Evolutionary conservation across 1,140 invertebrate genomes (phyloP).

Genomic region (Meloidogyne exigua): DNA sequence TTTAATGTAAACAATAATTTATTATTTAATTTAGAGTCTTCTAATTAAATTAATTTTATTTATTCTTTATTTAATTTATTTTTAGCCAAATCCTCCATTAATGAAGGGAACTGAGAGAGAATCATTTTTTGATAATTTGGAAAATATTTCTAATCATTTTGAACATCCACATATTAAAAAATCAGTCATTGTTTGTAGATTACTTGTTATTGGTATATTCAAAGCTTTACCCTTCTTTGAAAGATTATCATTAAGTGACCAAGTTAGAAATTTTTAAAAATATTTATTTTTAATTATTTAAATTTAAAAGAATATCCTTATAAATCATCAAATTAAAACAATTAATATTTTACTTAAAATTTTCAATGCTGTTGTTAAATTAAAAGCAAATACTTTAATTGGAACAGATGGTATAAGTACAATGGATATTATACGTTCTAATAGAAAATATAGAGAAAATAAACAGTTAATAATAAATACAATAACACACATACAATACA

Average conservation of each 20-base stretch:
- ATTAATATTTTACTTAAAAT: background rate
- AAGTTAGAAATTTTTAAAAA: background rate
- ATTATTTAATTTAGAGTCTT: too few species aligned
- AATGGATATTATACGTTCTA: background rate
- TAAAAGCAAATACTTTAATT: background rate
- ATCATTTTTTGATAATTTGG: background rate
- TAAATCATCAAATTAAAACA: background rate
- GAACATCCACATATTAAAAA: background rate
- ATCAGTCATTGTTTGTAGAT: background rate
- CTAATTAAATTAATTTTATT: too few species aligned
- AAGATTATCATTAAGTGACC: background rate
- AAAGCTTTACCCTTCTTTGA: background rate
- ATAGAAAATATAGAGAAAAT: background rate
- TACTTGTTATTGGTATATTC: background rate
- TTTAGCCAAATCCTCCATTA: background rate
- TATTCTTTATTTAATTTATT: too few species aligned
- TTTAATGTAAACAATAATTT: background rate
- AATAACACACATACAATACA: too few species aligned
- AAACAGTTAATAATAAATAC: background rate
- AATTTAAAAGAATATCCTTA: background rate
- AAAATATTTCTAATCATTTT: background rate
- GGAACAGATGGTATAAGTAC: background rate
- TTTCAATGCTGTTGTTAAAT: background rate
- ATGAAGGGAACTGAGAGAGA: background rate
- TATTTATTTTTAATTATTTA: background rate